Base-by-base conservation (phyloP, 2,113 vertebrate genomes). In the Pteropus alecto region DNA sequence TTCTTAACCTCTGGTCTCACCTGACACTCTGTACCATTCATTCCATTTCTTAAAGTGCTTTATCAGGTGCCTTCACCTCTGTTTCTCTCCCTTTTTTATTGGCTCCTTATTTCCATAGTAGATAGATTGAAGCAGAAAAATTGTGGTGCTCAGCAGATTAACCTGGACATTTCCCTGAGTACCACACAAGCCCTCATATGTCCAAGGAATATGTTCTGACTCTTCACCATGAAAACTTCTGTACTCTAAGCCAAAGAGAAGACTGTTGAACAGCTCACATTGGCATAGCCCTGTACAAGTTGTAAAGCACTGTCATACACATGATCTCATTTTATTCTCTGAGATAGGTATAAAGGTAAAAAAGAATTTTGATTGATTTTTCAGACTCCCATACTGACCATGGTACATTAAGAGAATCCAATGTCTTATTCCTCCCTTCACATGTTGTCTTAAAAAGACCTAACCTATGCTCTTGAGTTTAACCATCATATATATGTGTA, bases 171-270 rank as follows among this genome's bases (percentile, higher is more conserved):
- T 78, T 90, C 91, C 54, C 91, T 68, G 81, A 96, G 43, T 58
- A 46, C 90, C 79, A 93, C 74, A 54, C 76, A 90, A 96, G n/a
- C 26, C 74, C 51, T 95, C 95, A 94, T 96, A 96, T 98, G 93
- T 77, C 61, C 46, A 51, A 43, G 19, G 71, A 96, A 78, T 8
- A 14, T 81, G 87, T 93, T 48, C 86, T 93, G 68, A 94, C 48
- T 90, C 41, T 87, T 56, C 10, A 81, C 48, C 43, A 38, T 19
- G 41, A 94, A 88, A 87, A 58, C 58, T 70, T 86, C n/a, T 65
- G 48, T 68, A 63, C 35, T 82, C 43, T 65, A 74, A 88, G 41
- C 48, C 71, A 87, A 94, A 94, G 83, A 84, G 6, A 71, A 93
- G 56, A 90, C 60, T 87, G 86, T 19, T 21, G 51, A 96, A 54